Conservation (phyloP, 2,113 vertebrate species). For the Crotalus horridus region DNA sequence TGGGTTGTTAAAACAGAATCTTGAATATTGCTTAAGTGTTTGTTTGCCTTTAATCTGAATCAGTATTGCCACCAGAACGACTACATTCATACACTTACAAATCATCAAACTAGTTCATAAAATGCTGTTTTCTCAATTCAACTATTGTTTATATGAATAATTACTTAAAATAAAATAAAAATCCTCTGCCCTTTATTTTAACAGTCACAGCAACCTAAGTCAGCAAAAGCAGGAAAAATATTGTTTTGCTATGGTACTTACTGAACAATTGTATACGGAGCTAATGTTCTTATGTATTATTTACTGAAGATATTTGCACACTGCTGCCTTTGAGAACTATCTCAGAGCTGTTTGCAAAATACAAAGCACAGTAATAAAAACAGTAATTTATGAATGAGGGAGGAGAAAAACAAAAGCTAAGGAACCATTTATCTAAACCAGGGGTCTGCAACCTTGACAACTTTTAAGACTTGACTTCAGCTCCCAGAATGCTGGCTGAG, state of each 20-base stretch:
- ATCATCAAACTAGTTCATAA: conserved; percentile 9
- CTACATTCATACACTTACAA: neutral
- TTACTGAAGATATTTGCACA: neutral
- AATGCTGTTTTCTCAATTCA: neutral
- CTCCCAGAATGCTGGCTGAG: too few relatives aligned
- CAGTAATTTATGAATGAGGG: neutral
- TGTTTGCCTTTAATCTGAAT: neutral
- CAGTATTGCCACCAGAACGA: neutral
- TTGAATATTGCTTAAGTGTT: neutral
- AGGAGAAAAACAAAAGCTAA: neutral
- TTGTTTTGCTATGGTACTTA: neutral
- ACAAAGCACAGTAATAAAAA: neutral
- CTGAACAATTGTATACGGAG: neutral
- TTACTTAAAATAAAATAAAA: neutral
- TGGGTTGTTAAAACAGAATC: neutral
- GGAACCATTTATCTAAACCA: neutral
- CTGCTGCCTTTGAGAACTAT: neutral
- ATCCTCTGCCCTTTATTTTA: neutral
- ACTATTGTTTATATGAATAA: neutral
- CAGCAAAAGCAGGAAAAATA: neutral
- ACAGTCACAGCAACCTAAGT: neutral
- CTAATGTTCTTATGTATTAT: neutral
- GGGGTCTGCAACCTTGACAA: too few relatives aligned
- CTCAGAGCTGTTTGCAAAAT: neutral
- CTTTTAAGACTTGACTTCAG: too few relatives aligned